Conservation (phyloP, 1,140 invertebrate species). For the Procambarus clarkii region DNA sequence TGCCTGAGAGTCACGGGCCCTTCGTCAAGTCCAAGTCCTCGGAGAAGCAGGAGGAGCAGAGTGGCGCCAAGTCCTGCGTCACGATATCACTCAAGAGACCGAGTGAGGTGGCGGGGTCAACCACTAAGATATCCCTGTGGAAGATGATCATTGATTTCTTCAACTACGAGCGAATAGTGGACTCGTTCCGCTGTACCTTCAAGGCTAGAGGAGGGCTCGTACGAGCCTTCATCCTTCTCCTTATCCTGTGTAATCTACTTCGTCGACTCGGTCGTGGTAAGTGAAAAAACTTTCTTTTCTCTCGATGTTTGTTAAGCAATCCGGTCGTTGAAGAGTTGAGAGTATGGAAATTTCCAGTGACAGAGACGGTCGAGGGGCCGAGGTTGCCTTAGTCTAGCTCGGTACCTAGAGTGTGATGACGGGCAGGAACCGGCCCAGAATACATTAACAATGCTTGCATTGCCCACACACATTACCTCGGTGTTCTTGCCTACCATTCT, state of each 20-base stretch:
- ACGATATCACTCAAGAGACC: slow-evolving; percentile 16
- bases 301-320: neutral
- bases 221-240: slow-evolving; percentile 64
- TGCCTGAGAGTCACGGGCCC: slow-evolving; percentile 69
- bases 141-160: slow-evolving; percentile 69
- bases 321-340: neutral
- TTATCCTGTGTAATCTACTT: slow-evolving; percentile 70
- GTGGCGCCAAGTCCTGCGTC: neutral
- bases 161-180: slow-evolving; percentile 69
- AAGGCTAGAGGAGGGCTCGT: slow-evolving; percentile 64
- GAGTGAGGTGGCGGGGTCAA: neutral
- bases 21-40: slow-evolving; percentile 36
- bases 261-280: slow-evolving; percentile 70
- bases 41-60: neutral
- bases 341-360: too few species aligned
- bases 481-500: too few species aligned
- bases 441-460: too few species aligned
- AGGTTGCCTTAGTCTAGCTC: too few species aligned
- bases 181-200: slow-evolving; percentile 71
- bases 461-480: too few species aligned
- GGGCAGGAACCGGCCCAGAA: too few species aligned
- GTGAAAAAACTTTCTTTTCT: neutral
- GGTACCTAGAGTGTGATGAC: too few species aligned
- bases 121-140: slow-evolving; percentile 43
- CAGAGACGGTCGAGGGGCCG: too few species aligned